phyloP scores from a whole-genome alignment of 1,140 invertebrate genomes.

The Drosophila navojoa region DNA sequence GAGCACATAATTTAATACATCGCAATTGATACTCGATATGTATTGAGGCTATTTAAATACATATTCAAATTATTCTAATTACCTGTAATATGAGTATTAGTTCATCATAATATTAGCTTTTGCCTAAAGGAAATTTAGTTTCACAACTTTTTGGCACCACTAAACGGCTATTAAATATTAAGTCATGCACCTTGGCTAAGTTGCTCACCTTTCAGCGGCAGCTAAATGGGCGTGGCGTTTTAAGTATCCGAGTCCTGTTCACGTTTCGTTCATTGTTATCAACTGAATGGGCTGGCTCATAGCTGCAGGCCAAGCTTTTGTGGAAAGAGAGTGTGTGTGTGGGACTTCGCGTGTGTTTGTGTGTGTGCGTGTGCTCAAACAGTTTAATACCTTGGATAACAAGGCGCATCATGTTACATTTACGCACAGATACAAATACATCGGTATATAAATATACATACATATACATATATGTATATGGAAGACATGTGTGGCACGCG shows the following conservation, averaged over 20 bases:
- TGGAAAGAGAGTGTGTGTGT: slow-evolving; percentile 14
- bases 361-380: slow-evolving; percentile 57
- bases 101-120: too few species aligned
- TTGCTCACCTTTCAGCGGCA: not conserved
- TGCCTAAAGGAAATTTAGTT: not conserved
- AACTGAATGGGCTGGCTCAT: slow-evolving; percentile 65
- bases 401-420: slow-evolving; percentile 41
- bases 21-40: too few species aligned
- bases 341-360: slow-evolving; percentile 14
- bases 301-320: slow-evolving; percentile 41
- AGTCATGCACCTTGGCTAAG: not conserved
- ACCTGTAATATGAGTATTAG: too few species aligned
- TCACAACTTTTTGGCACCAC: too few species aligned
- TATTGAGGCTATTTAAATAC: too few species aligned
- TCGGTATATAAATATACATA: slow-evolving; percentile 13
- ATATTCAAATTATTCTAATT: too few species aligned
- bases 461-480: slow-evolving; percentile 9
- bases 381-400: slow-evolving; percentile 74
- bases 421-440: slow-evolving; percentile 18
- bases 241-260: slow-evolving; percentile 37
- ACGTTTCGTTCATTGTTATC: slow-evolving; percentile 69
- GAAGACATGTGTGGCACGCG: slow-evolving; percentile 32
- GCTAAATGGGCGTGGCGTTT: slow-evolving; percentile 19
- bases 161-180: slow-evolving; percentile 12
- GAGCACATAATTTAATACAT: too few species aligned